Conservation (phyloP, 2,888 invertebrate genomes). For the Pammene aurita region DNA sequence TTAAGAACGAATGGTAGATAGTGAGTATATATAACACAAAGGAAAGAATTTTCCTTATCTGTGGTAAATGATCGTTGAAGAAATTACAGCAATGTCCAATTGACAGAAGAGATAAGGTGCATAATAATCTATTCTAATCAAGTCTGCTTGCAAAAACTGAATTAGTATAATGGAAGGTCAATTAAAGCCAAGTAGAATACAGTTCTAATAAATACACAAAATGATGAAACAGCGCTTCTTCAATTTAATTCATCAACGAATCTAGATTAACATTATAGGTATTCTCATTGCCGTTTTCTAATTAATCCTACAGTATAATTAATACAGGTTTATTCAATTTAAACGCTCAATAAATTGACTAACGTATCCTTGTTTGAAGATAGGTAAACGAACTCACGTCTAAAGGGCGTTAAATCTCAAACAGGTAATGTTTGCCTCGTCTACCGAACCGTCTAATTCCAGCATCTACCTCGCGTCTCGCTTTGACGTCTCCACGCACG, state of each 20-base stretch:
- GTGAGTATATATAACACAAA: no score
- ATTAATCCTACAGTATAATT: slow-evolving; percentile 10
- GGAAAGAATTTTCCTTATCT: background rate
- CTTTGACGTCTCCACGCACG: slow-evolving; percentile 10
- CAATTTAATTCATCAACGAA: background rate
- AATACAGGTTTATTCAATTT: slow-evolving; percentile 27
- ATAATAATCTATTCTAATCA: background rate
- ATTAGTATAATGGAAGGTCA: background rate
- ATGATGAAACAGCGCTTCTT: no score
- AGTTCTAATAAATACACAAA: background rate
- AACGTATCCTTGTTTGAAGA: slow-evolving; percentile 30
- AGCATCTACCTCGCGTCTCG: slow-evolving; percentile 22
- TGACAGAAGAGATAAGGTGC: slow-evolving; percentile 1
- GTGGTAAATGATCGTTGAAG: background rate
- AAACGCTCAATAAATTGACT: slow-evolving; percentile 17
- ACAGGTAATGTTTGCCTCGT: slow-evolving; percentile 41
- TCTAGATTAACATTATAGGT: background rate
- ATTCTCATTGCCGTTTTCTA: slow-evolving; percentile 1
- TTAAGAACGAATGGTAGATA: no score
- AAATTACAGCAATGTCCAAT: background rate
- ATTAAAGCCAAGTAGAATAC: background rate
- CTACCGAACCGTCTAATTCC: slow-evolving; percentile 42
- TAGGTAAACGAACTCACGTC: slow-evolving; percentile 41
- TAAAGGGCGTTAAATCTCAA: slow-evolving; percentile 42
- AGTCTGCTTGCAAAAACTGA: background rate